A percentile compares a stretch with the other conserved stretches of the same genome.
Evolutionary conservation across 2,888 invertebrate species (phyloP).

Genomic region (Pristionchus arcanus): DNA sequence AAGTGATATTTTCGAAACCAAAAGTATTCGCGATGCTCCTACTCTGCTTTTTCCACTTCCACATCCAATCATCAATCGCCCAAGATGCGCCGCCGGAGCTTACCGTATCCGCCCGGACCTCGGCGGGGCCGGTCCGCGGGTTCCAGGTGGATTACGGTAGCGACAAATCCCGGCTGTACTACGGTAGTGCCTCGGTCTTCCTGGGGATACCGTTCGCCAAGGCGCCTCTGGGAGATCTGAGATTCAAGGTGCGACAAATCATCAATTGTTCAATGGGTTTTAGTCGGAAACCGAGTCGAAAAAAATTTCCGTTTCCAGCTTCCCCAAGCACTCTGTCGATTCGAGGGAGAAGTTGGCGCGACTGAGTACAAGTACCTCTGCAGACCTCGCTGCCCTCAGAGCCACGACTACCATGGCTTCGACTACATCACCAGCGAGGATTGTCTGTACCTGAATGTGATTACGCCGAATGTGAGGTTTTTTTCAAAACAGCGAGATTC

Average conservation of each 20-base stretch:
- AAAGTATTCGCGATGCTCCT: not conserved
- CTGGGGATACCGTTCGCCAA: constrained; percentile 46
- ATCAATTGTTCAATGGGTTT: too few species aligned
- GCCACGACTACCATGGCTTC: constrained; percentile 11
- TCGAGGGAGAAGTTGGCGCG: not conserved
- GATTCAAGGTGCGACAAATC: constrained; percentile 35
- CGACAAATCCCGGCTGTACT: constrained; percentile 27
- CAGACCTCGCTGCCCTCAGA: constrained; percentile 38
- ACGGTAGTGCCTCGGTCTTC: constrained; percentile 11
- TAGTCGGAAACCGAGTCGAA: not conserved
- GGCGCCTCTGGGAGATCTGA: not conserved
- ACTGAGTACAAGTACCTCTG: constrained; percentile 37
- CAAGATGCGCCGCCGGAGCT: not conserved
- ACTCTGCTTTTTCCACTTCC: not conserved
- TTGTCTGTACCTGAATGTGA: constrained; percentile 47
- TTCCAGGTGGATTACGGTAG: constrained; percentile 49
- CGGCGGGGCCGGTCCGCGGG: constrained; percentile 10
- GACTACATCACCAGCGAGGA: constrained; percentile 35
- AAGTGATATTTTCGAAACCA: not conserved
- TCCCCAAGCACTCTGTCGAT: not conserved
- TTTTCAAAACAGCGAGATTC: not conserved
- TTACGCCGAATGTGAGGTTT: constrained; percentile 29
- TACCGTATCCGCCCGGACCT: constrained; percentile 23
- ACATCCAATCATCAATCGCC: not conserved
- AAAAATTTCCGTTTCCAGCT: not conserved